Conservation (phyloP, 2,113 vertebrate species). For the Dromaius novaehollandiae region DNA sequence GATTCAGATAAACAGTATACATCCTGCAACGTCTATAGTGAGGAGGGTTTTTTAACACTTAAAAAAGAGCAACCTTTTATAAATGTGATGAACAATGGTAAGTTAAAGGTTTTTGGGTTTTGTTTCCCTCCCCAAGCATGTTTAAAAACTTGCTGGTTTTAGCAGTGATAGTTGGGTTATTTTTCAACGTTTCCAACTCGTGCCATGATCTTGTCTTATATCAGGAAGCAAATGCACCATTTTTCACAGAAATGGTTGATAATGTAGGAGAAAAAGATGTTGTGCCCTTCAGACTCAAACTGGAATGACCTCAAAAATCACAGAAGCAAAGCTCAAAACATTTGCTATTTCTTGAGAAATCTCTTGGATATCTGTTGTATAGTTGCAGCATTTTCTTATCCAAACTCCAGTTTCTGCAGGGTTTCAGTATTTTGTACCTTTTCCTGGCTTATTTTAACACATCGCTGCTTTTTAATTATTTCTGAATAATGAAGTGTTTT, state of each 20-base stretch:
- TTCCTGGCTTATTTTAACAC: too few relatives aligned
- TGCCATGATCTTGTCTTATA: too few relatives aligned
- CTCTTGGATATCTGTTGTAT: neutral
- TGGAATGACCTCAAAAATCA: too few relatives aligned
- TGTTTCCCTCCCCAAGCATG: neutral
- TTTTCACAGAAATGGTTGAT: neutral
- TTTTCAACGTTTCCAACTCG: neutral
- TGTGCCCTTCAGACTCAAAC: neutral
- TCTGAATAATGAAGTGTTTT: neutral
- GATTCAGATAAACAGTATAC: neutral
- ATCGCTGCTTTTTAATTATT: neutral
- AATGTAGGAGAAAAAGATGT: neutral
- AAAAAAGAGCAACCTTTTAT: neutral
- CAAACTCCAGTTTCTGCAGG: neutral
- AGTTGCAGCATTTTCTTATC: neutral
- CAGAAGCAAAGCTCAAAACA: neutral
- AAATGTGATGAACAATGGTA: neutral
- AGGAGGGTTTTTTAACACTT: neutral
- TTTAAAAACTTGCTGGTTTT: neutral
- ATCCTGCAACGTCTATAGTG: neutral
- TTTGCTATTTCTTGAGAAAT: neutral
- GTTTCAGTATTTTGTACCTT: neutral
- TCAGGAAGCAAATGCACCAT: too few relatives aligned
- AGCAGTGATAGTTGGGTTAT: accelerated
- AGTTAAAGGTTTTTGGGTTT: too few relatives aligned